Base-by-base conservation (phyloP, 2,113 vertebrate species). In the Aegotheles bennettii region DNA sequence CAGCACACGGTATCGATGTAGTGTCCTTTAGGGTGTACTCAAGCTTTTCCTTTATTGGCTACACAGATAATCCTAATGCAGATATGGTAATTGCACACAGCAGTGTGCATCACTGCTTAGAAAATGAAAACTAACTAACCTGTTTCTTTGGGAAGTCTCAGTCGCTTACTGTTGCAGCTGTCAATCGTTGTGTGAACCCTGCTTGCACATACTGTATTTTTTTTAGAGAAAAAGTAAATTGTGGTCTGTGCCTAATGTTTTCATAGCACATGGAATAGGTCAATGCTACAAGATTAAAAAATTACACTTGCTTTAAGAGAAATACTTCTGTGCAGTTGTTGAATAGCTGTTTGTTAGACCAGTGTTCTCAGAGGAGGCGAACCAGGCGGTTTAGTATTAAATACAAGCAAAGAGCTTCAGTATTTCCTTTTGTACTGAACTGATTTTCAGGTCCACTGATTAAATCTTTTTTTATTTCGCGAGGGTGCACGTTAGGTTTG, bases 191-290 rank as follows among this genome's bases (percentile, higher is more conserved):
- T 96, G 96, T 97, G 81, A 96, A 94, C 82, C 68, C 90, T 63
- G 90, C 95, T 97, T 97, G 96, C 97, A 96, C 90, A 97, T 94
- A 29, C 77, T 61, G 56, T 97, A 91, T 90, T 93, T 94, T 94
- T 96, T 94, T 90, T 91, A 70, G 93, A 95, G 82, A 93, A 96
- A 89, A 92, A 21, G 16, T 94, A 91, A 95, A 78, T 94, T 96
- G 96, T 98, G 94, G 84, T 97, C 96, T 96, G 97, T 99, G 98
- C 97, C 98, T 98, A 81, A 97, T 91, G 96, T 98, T 97, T 95
- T 97, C 88, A 75, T 97, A 96, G 92, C 91, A 96, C 84, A 90
- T 75, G 95, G 87, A 83, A 53, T 95, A 97, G 91, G 73, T 95
- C 70, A 87, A 9, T 94, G 93, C 94, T 96, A 77, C 93, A 89